A percentile compares a stretch with the other conserved stretches of the same genome.
Evolutionary conservation across 2,797 vertebrate genomes (phyloP).

Genomic region (Odontamblyopus rebecca): DNA sequence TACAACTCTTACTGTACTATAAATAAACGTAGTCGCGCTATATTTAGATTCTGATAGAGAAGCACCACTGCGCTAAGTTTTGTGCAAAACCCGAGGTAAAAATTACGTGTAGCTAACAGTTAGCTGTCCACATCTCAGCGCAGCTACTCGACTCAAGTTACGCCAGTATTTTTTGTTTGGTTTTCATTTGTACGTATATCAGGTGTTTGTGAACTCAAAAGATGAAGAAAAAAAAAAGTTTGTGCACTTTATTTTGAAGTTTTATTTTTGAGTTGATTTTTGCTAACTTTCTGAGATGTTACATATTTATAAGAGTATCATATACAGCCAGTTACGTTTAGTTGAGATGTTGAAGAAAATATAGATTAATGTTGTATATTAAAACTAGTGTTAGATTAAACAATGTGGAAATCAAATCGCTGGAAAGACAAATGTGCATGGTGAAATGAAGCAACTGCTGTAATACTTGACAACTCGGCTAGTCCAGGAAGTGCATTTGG

Average conservation of each 20-base stretch:
- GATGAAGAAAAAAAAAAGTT: constrained; percentile 27
- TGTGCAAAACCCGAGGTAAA: constrained; percentile 45
- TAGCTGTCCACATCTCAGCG: constrained; percentile 44
- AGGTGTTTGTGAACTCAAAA: constrained; percentile 56
- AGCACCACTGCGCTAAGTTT: constrained; percentile 33
- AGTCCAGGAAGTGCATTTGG: too few species aligned
- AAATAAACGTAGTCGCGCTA: constrained; percentile 56
- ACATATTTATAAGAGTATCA: constrained; percentile 68
- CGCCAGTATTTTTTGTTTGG: constrained; percentile 37
- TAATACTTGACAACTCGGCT: background rate
- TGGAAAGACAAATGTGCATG: background rate
- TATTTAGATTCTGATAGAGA: constrained; percentile 40
- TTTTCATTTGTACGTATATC: constrained; percentile 53
- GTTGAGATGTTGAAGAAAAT: constrained; percentile 61
- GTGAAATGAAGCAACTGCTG: background rate
- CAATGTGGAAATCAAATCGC: constrained; percentile 13
- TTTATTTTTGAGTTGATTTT: constrained; percentile 30
- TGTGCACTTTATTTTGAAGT: constrained; percentile 57
- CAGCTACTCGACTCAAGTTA: constrained; percentile 53
- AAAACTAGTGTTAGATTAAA: constrained; percentile 7
- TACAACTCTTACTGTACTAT: constrained; percentile 55
- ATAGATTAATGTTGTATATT: constrained; percentile 65
- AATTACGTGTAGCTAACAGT: constrained; percentile 48
- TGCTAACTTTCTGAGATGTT: constrained; percentile 58
- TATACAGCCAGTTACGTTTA: constrained; percentile 66